Percentiles rank a stretch among this genome's conserved stretches.
Evolutionary conservation across 2,797 vertebrate genomes (phyloP).

Genomic region (Diplodus sargus): DNA sequence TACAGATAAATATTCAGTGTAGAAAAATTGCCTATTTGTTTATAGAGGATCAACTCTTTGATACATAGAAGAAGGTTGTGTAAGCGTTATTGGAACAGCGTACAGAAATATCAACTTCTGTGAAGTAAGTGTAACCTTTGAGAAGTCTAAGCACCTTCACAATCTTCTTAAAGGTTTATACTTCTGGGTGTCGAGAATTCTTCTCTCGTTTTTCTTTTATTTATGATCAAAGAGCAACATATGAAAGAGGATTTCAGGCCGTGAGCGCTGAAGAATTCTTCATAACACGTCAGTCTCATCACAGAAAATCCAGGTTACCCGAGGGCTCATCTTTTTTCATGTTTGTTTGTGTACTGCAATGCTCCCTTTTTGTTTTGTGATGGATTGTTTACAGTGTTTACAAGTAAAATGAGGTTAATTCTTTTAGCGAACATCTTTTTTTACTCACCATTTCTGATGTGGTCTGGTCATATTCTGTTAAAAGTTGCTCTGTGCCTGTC

Average conservation of each 20-base stretch:
- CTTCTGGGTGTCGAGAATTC: conserved; percentile 87
- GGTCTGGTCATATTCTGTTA: not conserved
- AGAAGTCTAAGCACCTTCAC: conserved; percentile 77
- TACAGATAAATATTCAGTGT: not conserved
- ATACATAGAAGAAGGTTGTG: not conserved
- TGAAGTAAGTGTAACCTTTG: not conserved
- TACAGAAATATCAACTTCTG: not conserved
- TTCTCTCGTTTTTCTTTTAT: conserved; percentile 83
- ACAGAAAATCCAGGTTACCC: conserved; percentile 70
- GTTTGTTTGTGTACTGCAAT: not conserved
- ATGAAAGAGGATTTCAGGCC: conserved; percentile 67
- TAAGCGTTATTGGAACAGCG: not conserved
- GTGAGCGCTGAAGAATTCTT: not conserved
- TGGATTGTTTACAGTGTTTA: not conserved
- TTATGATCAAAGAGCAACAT: conserved; percentile 88
- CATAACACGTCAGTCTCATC: not conserved
- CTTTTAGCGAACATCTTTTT: not conserved
- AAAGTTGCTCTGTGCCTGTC: not conserved
- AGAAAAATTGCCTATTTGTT: not conserved
- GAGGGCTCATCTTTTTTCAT: conserved; percentile 63
- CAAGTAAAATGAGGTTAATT: not conserved
- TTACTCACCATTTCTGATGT: not conserved
- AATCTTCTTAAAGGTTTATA: conserved; percentile 86
- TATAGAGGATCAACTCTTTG: not conserved
- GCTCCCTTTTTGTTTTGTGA: not conserved